Conservation (phyloP, 2,113 vertebrate genomes). For the Noturus placidus region DNA sequence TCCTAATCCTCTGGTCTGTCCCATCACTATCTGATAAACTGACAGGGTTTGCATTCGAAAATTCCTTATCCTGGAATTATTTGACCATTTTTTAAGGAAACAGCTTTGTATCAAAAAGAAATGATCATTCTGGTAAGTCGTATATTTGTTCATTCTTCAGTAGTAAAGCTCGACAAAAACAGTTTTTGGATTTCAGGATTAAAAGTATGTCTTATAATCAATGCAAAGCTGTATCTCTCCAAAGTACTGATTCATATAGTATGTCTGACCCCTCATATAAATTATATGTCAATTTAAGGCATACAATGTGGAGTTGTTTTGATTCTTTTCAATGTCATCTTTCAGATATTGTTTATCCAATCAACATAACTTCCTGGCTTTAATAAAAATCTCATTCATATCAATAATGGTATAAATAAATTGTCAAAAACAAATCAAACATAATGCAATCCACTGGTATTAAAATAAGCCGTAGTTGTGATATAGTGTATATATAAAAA, state of each 20-base stretch:
- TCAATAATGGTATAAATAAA: not conserved
- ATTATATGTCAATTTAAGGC: not conserved
- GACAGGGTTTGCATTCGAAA: slow-evolving; percentile 61
- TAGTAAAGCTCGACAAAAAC: not conserved
- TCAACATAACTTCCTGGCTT: not conserved
- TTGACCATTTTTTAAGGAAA: slow-evolving; percentile 10
- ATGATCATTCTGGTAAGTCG: slow-evolving; percentile 72
- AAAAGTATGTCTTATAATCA: not conserved
- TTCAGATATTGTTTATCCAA: not conserved
- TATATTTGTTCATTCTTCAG: not conserved
- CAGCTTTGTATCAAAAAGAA: slow-evolving; percentile 45
- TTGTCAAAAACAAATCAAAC: too few species aligned
- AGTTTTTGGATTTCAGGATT: not conserved
- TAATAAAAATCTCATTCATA: not conserved
- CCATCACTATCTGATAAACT: slow-evolving; percentile 69
- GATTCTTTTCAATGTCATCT: not conserved
- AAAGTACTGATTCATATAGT: not conserved
- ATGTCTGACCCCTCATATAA: not conserved
- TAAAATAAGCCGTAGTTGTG: not conserved
- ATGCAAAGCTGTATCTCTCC: not conserved
- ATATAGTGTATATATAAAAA: not conserved
- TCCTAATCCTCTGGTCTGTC: slow-evolving; percentile 81
- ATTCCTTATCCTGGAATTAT: slow-evolving; percentile 45
- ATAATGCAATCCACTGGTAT: not conserved
- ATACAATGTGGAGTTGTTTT: not conserved